phyloP scores from a whole-genome alignment of 2,797 vertebrate species.

The Centroberyx gerrardi region DNA sequence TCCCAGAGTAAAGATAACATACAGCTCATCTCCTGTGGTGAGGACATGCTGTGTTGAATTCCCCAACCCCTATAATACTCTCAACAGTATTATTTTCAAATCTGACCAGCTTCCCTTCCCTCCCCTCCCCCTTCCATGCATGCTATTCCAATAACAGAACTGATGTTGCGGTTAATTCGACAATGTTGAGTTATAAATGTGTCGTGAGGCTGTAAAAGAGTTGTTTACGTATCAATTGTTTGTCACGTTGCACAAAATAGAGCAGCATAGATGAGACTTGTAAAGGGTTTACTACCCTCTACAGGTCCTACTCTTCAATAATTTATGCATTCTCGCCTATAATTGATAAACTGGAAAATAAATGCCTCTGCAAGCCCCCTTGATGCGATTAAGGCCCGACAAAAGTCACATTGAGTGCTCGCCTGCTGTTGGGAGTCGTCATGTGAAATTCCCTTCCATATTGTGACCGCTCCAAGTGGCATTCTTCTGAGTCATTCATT shows the following conservation, averaged over 20 bases:
- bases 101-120: neutral
- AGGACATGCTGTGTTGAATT: constrained; percentile 15
- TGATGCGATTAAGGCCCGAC: constrained; percentile 49
- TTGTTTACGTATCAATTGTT: neutral
- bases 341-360: constrained; percentile 17
- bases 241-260: neutral
- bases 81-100: constrained; percentile 15
- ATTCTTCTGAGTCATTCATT: constrained; percentile 18
- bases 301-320: neutral
- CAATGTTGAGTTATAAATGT: neutral
- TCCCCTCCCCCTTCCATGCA: neutral
- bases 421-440: constrained; percentile 39
- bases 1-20: constrained; percentile 1
- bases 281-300: neutral
- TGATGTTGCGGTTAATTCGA: neutral
- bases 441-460: constrained; percentile 66
- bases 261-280: neutral
- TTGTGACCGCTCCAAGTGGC: constrained; percentile 45
- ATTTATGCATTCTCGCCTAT: neutral
- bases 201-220: neutral
- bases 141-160: neutral
- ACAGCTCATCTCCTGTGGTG: constrained; percentile 5
- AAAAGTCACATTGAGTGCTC: neutral
- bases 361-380: constrained; percentile 21
- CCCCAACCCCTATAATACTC: neutral